Conservation (phyloP, 2,113 vertebrate genomes). For the Zapus hudsonius region DNA sequence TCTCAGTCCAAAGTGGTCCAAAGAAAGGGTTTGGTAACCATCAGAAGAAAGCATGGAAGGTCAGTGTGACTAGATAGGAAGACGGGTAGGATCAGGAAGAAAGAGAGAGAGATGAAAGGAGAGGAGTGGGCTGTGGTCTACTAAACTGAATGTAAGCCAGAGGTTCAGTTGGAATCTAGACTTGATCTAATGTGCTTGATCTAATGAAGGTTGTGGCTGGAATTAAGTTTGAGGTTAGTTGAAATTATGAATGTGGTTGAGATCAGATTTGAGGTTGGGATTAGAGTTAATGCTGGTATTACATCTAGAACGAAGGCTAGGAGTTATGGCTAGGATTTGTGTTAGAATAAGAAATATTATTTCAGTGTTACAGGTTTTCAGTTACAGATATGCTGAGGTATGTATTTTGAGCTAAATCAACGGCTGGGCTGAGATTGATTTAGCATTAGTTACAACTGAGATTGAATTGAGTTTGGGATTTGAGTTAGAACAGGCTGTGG, state of each 20-base stretch:
- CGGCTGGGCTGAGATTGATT: background rate
- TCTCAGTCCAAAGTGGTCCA: background rate
- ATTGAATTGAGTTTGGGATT: background rate
- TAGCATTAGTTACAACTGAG: background rate
- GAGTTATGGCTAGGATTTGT: background rate
- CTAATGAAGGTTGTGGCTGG: background rate
- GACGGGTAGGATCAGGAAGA: background rate
- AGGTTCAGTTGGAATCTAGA: background rate
- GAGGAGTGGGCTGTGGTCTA: background rate
- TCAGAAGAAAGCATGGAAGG: background rate
- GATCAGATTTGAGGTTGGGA: constrained; percentile 11
- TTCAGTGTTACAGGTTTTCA: too few relatives aligned
- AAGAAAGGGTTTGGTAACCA: background rate
- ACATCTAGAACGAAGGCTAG: background rate
- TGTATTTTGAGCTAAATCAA: background rate
- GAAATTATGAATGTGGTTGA: background rate
- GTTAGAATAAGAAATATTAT: background rate
- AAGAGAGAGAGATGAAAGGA: background rate
- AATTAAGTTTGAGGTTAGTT: background rate
- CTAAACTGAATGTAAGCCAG: background rate
- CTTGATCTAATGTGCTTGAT: background rate
- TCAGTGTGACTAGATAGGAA: background rate
- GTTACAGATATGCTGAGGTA: background rate
- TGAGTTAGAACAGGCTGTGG: background rate
- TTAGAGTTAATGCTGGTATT: background rate